Evolutionary conservation across 2,113 vertebrate genomes (phyloP).

Genomic region (Pteruthius melanotis): DNA sequence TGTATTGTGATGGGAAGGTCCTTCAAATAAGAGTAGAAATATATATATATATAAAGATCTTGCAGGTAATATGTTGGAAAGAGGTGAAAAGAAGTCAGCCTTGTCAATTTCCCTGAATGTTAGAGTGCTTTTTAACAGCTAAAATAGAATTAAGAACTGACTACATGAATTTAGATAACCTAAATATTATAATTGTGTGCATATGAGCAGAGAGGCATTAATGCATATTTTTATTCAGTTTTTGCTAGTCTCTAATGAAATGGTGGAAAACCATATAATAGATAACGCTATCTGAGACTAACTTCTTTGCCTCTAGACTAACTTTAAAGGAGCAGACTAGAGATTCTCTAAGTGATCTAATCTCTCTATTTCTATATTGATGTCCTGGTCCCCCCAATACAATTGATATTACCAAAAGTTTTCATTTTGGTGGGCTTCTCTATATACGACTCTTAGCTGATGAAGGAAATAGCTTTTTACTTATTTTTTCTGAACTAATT

Average conservation of each 20-base stretch:
- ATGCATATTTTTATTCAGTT: neutral
- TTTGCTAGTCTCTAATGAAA: neutral
- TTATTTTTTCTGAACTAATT: neutral
- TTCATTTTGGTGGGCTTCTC: neutral
- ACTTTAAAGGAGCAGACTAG: neutral
- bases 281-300: neutral
- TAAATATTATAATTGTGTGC: neutral
- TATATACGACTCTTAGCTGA: neutral
- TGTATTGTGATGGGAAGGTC: neutral
- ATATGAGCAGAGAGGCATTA: neutral
- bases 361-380: neutral
- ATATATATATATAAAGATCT: neutral
- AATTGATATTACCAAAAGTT: neutral
- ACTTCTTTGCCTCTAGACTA: neutral
- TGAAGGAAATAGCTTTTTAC: neutral
- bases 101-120: neutral
- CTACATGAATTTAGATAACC: neutral
- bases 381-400: too few relatives aligned
- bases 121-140: neutral
- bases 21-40: neutral
- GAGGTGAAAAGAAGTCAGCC: neutral
- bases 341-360: neutral
- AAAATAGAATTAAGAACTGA: neutral
- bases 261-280: neutral
- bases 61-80: neutral